A percentile compares a stretch with the other conserved stretches of the same genome.
phyloP scores from a whole-genome alignment of 2,888 invertebrate species.

The Lamproptera curius region DNA sequence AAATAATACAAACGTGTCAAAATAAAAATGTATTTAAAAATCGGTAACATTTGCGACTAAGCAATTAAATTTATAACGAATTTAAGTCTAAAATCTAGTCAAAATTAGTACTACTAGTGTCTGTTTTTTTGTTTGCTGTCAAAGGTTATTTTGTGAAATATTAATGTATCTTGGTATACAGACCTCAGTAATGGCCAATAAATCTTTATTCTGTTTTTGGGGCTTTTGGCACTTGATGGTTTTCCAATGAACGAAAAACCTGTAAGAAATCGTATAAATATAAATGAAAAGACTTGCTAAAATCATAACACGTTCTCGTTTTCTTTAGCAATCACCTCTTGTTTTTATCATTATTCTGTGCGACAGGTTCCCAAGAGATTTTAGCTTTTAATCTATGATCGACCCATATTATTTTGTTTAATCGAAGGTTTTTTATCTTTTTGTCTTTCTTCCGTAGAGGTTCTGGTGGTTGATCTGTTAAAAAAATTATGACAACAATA shows the following conservation, averaged over 20 bases:
- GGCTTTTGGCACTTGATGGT: conserved; percentile 53
- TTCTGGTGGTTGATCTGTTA: conserved; percentile 47
- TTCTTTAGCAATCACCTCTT: too few relatives aligned
- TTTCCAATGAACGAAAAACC: conserved; percentile 63
- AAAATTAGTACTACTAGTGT: conserved; percentile 22
- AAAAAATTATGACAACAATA: conserved; percentile 2
- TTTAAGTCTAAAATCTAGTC: not conserved
- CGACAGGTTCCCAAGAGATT: conserved; percentile 56
- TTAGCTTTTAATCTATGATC: conserved; percentile 59
- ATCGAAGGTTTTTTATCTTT: conserved; percentile 51
- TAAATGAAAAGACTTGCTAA: not conserved
- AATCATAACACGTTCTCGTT: too few relatives aligned
- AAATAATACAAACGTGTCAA: too few relatives aligned
- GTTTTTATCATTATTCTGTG: conserved; percentile 38
- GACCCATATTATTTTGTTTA: conserved; percentile 61
- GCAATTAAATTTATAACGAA: too few relatives aligned
- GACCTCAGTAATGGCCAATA: conserved; percentile 77
- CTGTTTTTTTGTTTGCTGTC: too few relatives aligned
- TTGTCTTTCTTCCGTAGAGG: conserved; percentile 41
- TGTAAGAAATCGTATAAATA: conserved; percentile 32
- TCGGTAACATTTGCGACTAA: too few relatives aligned
- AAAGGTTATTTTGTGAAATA: not conserved
- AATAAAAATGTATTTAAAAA: too few relatives aligned
- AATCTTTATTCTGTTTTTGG: conserved; percentile 54
- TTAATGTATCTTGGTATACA: conserved; percentile 16